Conservation (phyloP, 2,888 invertebrate species). For the Dicycla oo region DNA sequence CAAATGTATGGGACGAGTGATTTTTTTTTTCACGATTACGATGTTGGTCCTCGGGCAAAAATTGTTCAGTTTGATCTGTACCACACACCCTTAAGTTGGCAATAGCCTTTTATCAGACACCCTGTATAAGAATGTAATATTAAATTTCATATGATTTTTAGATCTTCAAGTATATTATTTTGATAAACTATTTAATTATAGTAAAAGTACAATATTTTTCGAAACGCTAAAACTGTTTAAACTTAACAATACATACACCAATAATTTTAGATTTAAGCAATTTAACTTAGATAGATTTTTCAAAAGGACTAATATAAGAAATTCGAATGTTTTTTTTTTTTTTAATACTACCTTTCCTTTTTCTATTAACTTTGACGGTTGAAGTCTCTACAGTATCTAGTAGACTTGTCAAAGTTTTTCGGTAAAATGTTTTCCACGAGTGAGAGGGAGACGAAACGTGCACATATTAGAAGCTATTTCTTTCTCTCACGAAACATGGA, state of each 20-base stretch:
- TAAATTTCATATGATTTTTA: slow-evolving; percentile 1
- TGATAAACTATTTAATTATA: slow-evolving; percentile 1
- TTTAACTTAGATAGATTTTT: slow-evolving; percentile 50
- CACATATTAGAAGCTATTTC: slow-evolving; percentile 2
- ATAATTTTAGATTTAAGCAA: slow-evolving; percentile 39
- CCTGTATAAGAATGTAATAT: background rate
- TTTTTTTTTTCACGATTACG: no score
- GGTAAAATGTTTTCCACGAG: background rate
- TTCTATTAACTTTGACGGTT: slow-evolving; percentile 12
- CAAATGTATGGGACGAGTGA: no score
- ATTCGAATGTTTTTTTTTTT: slow-evolving; percentile 46
- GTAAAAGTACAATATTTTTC: slow-evolving; percentile 5
- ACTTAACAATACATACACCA: slow-evolving; percentile 54
- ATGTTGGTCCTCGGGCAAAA: no score
- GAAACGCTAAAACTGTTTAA: slow-evolving; percentile 35
- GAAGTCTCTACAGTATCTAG: slow-evolving; percentile 17
- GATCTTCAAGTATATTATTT: background rate
- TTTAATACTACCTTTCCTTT: slow-evolving; percentile 35
- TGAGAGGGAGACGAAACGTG: slow-evolving; percentile 4
- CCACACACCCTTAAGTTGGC: no score
- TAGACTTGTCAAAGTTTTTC: background rate
- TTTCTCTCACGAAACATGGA: background rate
- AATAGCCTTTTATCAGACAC: no score
- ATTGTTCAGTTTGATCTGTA: no score
- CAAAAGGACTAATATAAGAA: slow-evolving; percentile 57